These are phyloP conservation scores for Agrilus cyanescens DNA, from an alignment of 2,888 invertebrate genomes.

Conservation along the genomic window DNA sequence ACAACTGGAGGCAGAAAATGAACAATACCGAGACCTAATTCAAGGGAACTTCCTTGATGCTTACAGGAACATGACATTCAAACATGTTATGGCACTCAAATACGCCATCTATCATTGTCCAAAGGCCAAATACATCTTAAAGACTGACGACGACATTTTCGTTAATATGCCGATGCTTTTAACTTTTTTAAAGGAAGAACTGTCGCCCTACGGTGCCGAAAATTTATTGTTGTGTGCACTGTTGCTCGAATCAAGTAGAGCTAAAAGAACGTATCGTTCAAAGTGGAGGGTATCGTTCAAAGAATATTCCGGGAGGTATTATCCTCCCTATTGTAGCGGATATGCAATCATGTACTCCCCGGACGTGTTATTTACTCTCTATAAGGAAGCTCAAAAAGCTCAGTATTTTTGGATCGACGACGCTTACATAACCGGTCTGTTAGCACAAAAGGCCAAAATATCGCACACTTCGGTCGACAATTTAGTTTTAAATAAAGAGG, in stretches of 20 bases:
- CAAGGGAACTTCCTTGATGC: constrained; percentile 67
- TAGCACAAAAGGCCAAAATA: constrained; percentile 45
- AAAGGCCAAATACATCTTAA: constrained; percentile 51
- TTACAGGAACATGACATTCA: constrained; percentile 74
- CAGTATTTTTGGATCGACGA: constrained; percentile 67
- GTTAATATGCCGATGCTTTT: constrained; percentile 54
- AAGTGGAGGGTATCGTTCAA: constrained; percentile 65
- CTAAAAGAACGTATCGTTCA: constrained; percentile 51
- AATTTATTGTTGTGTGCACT: constrained; percentile 54
- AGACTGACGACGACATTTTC: constrained; percentile 68
- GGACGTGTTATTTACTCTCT: constrained; percentile 42
- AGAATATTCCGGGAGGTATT: constrained; percentile 51
- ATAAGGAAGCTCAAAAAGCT: constrained; percentile 42
- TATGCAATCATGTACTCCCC: constrained; percentile 48
- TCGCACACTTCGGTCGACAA: constrained; percentile 37
- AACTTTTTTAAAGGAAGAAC: constrained; percentile 42
- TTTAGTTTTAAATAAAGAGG: constrained; percentile 5
- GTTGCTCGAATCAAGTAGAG: constrained; percentile 34
- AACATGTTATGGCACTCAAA: constrained; percentile 71
- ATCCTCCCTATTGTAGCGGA: constrained; percentile 68
- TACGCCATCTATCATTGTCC: constrained; percentile 64
- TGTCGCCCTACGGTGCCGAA: constrained; percentile 48
- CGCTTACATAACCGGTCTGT: constrained; percentile 53
- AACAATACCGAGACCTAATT: constrained; percentile 51
- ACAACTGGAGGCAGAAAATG: constrained; percentile 42